phyloP scores from a whole-genome alignment of 2,888 invertebrate genomes.

The Subacronicta megacephala region DNA sequence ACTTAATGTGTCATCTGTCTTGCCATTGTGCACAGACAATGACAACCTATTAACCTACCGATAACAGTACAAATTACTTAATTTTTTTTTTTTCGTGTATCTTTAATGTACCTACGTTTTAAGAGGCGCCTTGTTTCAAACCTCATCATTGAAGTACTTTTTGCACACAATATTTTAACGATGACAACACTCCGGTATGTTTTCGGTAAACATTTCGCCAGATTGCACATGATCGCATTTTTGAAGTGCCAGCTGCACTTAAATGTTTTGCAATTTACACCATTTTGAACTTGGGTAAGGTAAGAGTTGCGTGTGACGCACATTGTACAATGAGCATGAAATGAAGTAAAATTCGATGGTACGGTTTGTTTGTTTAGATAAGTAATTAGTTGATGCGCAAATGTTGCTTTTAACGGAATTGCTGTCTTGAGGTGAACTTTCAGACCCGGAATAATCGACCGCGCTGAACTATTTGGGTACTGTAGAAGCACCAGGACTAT shows the following conservation, averaged over 20 bases:
- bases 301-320: not conserved
- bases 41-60: constrained; percentile 5
- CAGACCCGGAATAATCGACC: too few species aligned
- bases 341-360: too few species aligned
- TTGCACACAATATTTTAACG: not conserved
- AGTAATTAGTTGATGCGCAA: too few species aligned
- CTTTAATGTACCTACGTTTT: not conserved
- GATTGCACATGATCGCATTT: constrained; percentile 8
- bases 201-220: constrained; percentile 13
- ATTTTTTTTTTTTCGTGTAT: constrained; percentile 9
- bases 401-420: too few species aligned
- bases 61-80: constrained; percentile 21
- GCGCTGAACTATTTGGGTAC: too few species aligned
- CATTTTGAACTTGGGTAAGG: not conserved
- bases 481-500: too few species aligned
- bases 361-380: too few species aligned
- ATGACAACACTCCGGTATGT: not conserved
- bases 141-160: not conserved
- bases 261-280: not conserved
- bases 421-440: too few species aligned
- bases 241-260: constrained; percentile 1
- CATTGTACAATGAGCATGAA: too few species aligned
- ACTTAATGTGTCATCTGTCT: constrained; percentile 12
- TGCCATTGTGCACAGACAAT: constrained; percentile 17
- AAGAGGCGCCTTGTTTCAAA: not conserved